Evolutionary conservation across 1,140 invertebrate species (phyloP).

Genomic region (Trichogramma pretiosum): DNA sequence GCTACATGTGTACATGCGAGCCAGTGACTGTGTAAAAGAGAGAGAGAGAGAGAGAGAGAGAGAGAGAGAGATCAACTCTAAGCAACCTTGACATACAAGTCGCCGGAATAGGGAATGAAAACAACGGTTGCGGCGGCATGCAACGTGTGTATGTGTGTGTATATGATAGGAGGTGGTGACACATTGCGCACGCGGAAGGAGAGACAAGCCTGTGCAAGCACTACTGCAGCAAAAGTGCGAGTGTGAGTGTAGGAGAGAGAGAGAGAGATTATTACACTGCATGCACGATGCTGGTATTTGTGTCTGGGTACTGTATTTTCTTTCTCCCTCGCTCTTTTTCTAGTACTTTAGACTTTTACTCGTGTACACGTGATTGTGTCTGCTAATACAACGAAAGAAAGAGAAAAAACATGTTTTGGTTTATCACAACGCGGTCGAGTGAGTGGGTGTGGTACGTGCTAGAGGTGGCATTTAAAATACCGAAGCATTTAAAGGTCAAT

Average conservation of each 20-base stretch:
- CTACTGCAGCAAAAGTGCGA: no score
- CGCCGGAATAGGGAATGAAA: slow-evolving; percentile 23
- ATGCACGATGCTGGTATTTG: no score
- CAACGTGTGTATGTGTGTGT: no score
- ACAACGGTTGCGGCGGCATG: slow-evolving; percentile 16
- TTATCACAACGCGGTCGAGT: no score
- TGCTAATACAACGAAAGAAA: no score
- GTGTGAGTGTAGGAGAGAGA: not conserved
- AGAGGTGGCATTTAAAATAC: no score
- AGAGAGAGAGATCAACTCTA: slow-evolving; percentile 2
- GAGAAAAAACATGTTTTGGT: no score
- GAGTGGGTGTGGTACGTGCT: no score
- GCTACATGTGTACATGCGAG: slow-evolving; percentile 1
- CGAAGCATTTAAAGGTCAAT: no score
- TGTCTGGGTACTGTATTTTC: no score
- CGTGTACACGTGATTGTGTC: not conserved
- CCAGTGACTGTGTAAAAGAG: not conserved
- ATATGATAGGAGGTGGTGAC: not conserved
- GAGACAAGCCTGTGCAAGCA: no score
- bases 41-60: slow-evolving; percentile 2
- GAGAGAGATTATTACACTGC: no score
- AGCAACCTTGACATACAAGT: slow-evolving; percentile 24
- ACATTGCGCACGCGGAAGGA: not conserved
- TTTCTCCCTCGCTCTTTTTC: not conserved
- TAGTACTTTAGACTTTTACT: not conserved